Conservation (phyloP, 1,140 invertebrate species). For the Tetramorium simillimum region DNA sequence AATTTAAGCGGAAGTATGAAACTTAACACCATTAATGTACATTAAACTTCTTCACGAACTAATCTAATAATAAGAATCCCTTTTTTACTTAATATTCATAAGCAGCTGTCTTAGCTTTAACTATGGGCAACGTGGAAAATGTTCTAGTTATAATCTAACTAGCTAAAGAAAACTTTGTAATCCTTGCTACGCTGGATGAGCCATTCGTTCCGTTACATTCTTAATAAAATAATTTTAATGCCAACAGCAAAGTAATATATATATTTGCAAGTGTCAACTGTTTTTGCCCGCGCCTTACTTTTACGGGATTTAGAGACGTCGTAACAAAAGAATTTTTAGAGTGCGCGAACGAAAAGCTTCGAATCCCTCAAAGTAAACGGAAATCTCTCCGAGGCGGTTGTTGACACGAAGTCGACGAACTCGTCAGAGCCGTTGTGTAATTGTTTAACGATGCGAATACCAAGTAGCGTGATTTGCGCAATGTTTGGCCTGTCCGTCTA, state of each 20-base stretch:
- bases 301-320: neutral
- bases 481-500: constrained; percentile 65
- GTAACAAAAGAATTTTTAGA: neutral
- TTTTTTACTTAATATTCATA: constrained; percentile 34
- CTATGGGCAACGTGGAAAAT: neutral
- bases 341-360: constrained; percentile 20
- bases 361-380: constrained; percentile 29
- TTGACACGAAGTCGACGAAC: constrained; percentile 76
- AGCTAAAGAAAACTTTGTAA: constrained; percentile 12
- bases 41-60: constrained; percentile 25
- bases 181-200: neutral
- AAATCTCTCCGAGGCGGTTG: constrained; percentile 42
- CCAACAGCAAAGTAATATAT: neutral
- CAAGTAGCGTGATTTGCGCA: constrained; percentile 51
- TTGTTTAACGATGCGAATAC: constrained; percentile 75
- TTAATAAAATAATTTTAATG: constrained; percentile 28
- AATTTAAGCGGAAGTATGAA: constrained; percentile 17
- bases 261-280: neutral
- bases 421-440: constrained; percentile 72
- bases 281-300: neutral
- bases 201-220: neutral
- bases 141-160: constrained; percentile 25
- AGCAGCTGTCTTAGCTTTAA: constrained; percentile 10
- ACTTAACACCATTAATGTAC: constrained; percentile 20
- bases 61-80: constrained; percentile 38